A percentile compares a stretch with the other conserved stretches of the same genome.
Conservation (phyloP, 2,888 invertebrate species). For the Lottia scabra region DNA sequence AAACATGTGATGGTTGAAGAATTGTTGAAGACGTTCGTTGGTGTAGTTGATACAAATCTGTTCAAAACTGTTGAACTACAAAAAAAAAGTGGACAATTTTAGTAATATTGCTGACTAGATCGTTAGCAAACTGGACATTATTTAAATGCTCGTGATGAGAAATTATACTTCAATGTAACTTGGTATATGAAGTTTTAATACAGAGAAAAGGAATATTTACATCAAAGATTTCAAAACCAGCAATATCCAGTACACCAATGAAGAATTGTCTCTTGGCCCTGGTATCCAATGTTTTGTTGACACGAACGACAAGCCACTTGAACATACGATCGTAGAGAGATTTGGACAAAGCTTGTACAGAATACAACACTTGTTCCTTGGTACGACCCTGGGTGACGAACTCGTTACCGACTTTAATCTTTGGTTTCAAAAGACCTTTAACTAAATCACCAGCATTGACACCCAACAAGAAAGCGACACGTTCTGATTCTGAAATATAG, state of each 20-base stretch:
- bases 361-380: constrained; percentile 82
- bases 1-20: constrained; percentile 98
- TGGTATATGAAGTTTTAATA: too few relatives aligned
- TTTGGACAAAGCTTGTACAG: constrained; percentile 70
- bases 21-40: constrained; percentile 96
- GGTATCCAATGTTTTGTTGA: constrained; percentile 99
- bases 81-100: constrained; percentile 18
- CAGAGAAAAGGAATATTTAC: constrained; percentile 36
- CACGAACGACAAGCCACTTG: constrained; percentile 94
- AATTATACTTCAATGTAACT: too few relatives aligned
- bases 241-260: constrained; percentile 99
- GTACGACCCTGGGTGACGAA: constrained; percentile 97
- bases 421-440: constrained; percentile 84
- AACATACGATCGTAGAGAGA: constrained; percentile 70
- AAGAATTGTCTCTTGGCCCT: constrained; percentile 98
- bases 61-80: constrained; percentile 95
- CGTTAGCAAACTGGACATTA: too few relatives aligned
- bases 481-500: constrained; percentile 79
- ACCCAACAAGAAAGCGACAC: constrained; percentile 90
- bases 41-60: constrained; percentile 98
- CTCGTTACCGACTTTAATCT: too few relatives aligned
- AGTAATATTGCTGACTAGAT: too few relatives aligned
- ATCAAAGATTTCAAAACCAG: constrained; percentile 99
- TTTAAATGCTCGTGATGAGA: too few relatives aligned
- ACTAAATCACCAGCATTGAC: constrained; percentile 87